Evolutionary conservation across 2,113 vertebrate genomes (phyloP).

Genomic region (Chaenocephalus aceratus): DNA sequence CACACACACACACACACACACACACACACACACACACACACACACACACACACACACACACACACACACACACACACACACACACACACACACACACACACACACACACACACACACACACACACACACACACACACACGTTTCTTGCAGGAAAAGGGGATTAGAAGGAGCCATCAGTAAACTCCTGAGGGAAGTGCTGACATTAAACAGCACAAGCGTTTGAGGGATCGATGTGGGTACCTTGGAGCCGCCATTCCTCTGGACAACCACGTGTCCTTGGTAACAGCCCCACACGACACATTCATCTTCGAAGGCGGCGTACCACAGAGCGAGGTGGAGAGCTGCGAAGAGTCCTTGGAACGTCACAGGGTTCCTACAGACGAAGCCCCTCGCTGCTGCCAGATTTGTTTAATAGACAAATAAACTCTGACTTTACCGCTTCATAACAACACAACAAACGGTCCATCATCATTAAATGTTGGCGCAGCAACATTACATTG

Average conservation of each 20-base stretch:
- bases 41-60: too few species aligned
- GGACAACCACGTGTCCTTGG: constrained; percentile 66
- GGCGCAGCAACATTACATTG: constrained; percentile 54
- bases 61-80: too few species aligned
- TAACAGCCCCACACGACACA: constrained; percentile 59
- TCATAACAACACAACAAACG: constrained; percentile 55
- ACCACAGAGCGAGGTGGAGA: constrained; percentile 35
- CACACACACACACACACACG: constrained; percentile 12
- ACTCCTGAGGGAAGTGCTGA: constrained; percentile 76
- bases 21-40: too few species aligned
- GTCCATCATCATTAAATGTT: constrained; percentile 66
- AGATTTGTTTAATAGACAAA: constrained; percentile 61
- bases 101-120: too few species aligned
- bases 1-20: too few species aligned
- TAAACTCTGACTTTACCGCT: constrained; percentile 55
- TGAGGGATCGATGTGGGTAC: constrained; percentile 77
- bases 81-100: too few species aligned
- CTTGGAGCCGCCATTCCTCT: constrained; percentile 64
- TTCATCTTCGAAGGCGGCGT: constrained; percentile 67
- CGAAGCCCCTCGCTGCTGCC: constrained; percentile 28
- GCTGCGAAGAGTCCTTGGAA: constrained; percentile 52
- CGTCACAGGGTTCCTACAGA: constrained; percentile 56
- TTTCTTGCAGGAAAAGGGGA: constrained; percentile 62
- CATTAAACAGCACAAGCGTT: constrained; percentile 79
- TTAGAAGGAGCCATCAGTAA: constrained; percentile 71